phyloP scores from a whole-genome alignment of 1,140 invertebrate genomes.

The Dryas iulia region DNA sequence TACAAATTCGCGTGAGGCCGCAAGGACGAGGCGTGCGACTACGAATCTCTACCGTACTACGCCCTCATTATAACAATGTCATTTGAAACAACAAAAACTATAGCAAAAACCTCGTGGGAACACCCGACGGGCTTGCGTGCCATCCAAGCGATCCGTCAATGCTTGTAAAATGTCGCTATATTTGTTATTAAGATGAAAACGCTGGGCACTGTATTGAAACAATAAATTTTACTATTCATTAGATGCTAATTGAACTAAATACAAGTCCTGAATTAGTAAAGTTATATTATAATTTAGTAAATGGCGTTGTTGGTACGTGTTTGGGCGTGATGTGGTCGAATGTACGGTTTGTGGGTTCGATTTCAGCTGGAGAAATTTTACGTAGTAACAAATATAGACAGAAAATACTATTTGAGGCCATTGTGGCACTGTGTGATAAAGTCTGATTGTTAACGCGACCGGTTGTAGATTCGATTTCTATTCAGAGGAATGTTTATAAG shows the following conservation, averaged over 20 bases:
- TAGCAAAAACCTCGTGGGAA: constrained; percentile 3
- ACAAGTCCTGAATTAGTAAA: neutral
- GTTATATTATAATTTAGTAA: neutral
- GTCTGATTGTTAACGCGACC: too few relatives aligned
- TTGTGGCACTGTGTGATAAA: too few relatives aligned
- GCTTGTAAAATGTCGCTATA: neutral
- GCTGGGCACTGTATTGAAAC: neutral
- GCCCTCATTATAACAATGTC: constrained; percentile 24
- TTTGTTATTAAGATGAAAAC: neutral
- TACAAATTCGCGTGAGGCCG: constrained; percentile 11
- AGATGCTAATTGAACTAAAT: neutral
- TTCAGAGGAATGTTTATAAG: too few relatives aligned
- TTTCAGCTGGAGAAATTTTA: neutral
- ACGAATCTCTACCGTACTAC: constrained; percentile 19
- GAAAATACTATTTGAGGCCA: too few relatives aligned
- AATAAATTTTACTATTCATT: neutral
- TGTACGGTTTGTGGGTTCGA: neutral
- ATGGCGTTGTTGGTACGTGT: neutral
- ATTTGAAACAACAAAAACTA: constrained; percentile 13
- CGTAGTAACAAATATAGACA: too few relatives aligned
- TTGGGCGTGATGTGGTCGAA: neutral
- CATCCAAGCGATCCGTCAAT: neutral
- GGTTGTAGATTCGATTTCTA: too few relatives aligned
- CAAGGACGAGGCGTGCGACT: constrained; percentile 24
- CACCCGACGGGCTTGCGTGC: constrained; percentile 1